Evolutionary conservation across 2,113 vertebrate species (phyloP).

Genomic region (Megatriorchis doriae): DNA sequence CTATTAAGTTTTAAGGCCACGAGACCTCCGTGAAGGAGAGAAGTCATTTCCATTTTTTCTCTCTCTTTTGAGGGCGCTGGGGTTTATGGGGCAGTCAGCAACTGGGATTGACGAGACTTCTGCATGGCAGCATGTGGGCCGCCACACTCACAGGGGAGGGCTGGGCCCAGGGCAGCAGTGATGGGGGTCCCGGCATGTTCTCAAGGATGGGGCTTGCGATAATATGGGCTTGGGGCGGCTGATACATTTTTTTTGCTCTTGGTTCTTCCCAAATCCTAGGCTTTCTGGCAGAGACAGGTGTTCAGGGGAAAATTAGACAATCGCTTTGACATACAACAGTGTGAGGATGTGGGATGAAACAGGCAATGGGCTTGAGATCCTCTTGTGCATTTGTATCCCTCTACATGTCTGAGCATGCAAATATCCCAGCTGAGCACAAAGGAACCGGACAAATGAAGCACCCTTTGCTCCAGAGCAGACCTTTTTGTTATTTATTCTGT

Average conservation of each 20-base stretch:
- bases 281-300: neutral
- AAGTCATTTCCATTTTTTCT: slow-evolving; percentile 36
- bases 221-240: neutral
- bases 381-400: neutral
- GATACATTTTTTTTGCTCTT: neutral
- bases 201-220: neutral
- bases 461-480: neutral
- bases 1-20: slow-evolving; percentile 80
- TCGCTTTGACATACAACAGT: neutral
- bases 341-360: neutral
- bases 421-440: neutral
- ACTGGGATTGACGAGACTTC: neutral
- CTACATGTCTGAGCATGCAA: neutral
- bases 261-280: neutral
- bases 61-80: neutral
- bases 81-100: slow-evolving; percentile 26
- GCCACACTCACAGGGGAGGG: neutral
- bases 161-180: neutral
- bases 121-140: neutral
- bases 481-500: neutral
- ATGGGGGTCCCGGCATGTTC: rapidly evolving
- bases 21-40: slow-evolving; percentile 71
- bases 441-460: neutral
- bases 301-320: neutral
- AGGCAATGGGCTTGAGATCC: neutral